These are phyloP conservation scores for Pampus argenteus DNA, from an alignment of 2,797 vertebrate species.

Conservation along the genomic window DNA sequence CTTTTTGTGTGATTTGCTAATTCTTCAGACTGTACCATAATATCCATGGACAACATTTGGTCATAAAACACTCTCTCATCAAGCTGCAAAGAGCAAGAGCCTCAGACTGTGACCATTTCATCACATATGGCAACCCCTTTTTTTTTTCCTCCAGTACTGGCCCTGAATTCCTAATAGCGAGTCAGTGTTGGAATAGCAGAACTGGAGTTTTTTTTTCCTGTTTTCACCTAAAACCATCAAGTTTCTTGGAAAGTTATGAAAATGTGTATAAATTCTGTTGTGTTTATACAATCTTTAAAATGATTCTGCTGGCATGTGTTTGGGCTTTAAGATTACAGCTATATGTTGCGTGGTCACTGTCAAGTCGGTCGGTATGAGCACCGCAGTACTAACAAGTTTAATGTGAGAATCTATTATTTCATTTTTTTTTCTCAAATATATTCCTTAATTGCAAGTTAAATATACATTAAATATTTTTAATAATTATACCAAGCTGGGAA, in stretches of 20 bases:
- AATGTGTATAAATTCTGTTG: not conserved
- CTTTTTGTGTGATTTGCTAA: conserved; percentile 10
- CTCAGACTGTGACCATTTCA: conserved; percentile 44
- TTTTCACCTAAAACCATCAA: not conserved
- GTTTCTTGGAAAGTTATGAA: conserved; percentile 9
- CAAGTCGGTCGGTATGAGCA: too few relatives aligned
- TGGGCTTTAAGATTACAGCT: not conserved
- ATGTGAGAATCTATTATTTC: not conserved
- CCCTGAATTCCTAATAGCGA: conserved; percentile 47
- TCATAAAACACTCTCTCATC: conserved; percentile 31
- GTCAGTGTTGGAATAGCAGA: conserved; percentile 15
- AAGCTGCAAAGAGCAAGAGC: conserved; percentile 39
- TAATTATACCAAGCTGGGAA: not conserved
- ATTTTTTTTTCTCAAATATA: not conserved
- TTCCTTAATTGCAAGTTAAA: not conserved
- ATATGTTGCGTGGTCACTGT: not conserved
- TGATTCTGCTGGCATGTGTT: not conserved
- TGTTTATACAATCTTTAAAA: not conserved
- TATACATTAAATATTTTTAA: not conserved
- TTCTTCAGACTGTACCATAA: conserved; percentile 2
- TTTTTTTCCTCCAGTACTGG: conserved; percentile 1
- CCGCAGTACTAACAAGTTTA: not conserved
- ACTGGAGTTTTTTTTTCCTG: conserved; percentile 4
- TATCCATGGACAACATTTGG: conserved; percentile 34
- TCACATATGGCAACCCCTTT: conserved; percentile 41